Conservation (phyloP, 2,888 invertebrate species). For the Taenaris catops region DNA sequence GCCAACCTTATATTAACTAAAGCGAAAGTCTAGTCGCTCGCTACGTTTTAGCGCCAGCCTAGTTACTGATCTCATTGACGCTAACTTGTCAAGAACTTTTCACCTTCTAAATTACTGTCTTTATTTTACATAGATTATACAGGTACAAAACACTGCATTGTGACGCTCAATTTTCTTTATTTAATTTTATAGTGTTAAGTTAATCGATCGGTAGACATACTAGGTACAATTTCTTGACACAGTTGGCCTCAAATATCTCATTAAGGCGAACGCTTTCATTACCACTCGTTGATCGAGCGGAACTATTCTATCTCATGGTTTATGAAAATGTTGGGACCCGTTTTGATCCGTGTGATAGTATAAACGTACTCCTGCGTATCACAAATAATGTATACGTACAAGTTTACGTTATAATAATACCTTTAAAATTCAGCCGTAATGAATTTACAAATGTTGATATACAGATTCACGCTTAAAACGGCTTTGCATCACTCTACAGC, state of each 20-base stretch:
- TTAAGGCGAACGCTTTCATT: constrained; percentile 66
- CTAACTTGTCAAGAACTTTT: constrained; percentile 43
- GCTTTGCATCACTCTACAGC: too few species aligned
- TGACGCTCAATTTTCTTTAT: constrained; percentile 14
- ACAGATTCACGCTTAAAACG: too few species aligned
- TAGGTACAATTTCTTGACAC: constrained; percentile 36
- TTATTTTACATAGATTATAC: constrained; percentile 2
- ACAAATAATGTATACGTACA: constrained; percentile 3
- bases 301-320: constrained; percentile 64
- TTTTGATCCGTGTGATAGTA: constrained; percentile 29
- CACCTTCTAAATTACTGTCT: constrained; percentile 1
- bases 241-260: constrained; percentile 38
- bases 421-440: too few species aligned
- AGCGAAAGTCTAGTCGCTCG: constrained; percentile 56
- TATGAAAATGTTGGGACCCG: constrained; percentile 43
- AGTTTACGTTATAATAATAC: constrained; percentile 18
- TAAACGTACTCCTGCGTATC: constrained; percentile 17
- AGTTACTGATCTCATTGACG: constrained; percentile 57
- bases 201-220: constrained; percentile 4
- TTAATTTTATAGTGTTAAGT: constrained; percentile 10
- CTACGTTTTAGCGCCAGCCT: constrained; percentile 55
- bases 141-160: constrained; percentile 4
- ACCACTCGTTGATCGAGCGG: constrained; percentile 61
- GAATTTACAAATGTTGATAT: too few species aligned
- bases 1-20: too few species aligned